Base-by-base conservation (phyloP, 2,888 invertebrate genomes). In the Petrolisthes manimaculis region DNA sequence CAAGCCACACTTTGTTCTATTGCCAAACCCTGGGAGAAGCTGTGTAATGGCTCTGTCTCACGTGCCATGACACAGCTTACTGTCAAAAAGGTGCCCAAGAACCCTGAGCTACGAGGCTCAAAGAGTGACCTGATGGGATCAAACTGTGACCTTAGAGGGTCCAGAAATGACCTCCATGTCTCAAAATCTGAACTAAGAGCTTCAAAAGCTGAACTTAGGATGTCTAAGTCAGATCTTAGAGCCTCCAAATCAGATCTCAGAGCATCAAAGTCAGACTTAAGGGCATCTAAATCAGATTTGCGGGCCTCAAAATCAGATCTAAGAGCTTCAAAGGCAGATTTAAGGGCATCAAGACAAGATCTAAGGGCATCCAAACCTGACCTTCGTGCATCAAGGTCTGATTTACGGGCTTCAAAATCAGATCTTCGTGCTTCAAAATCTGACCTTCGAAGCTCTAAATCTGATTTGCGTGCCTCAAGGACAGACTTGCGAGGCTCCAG, bases 11-110 rank as follows among this genome's bases (percentile, higher is more conserved):
- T 84, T 9, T 88, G 87, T 54, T 83, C 86, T 21, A 83, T 69
- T 24, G 77, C 88, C 24, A 91, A 88, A 75, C 91, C 91, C 18
- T 91, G 91, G 91, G 88, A 89, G 71, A 91, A 89, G 69, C 75
- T 91, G 12, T 91, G 91, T 67, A 88, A 86, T 83, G 91, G 91
- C 21, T 89, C 89, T 82, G 89, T 89, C 5, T 86, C 88, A 55
- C 88, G 91, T 24, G 91, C 91, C 51, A 84, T 89, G 54, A 84
- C 83, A n/a, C 89, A 89, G 74, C 89, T 91, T 3, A 86, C 88
- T 8, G 78, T 71, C 37, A 89, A 89, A 86, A 80, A 71, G 24
- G 71, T 84, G 37, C 89, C 89, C 4, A 88, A 81, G 75, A 86
- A 80, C 61, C 75, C 75, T 56, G 87, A 89, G 75, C 14, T 80